Evolutionary conservation across 2,888 invertebrate species (phyloP), one percentile per base, ranked within the genome.

Genomic region (Caenorhabditis sulstoni): DNA sequence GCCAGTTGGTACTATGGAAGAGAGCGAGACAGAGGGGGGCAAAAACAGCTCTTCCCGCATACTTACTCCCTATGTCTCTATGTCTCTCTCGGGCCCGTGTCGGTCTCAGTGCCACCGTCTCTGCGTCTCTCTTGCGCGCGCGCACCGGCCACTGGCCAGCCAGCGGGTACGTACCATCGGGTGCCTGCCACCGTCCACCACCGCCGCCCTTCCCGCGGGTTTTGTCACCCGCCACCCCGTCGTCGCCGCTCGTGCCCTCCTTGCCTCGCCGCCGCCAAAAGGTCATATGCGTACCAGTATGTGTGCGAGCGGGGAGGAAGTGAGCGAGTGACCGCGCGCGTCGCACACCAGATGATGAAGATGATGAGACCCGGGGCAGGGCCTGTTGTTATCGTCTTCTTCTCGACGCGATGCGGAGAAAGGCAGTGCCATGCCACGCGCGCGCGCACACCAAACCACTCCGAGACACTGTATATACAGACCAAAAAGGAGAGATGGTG

Each of bases 91-190:
- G 16, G 16, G 9, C 16, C 3, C n/a, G 59, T 53, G 61, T 45
- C 53, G 45, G 59, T 61, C 58, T 59, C 52, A 49, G n/a, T 41
- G 14, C 50, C 57, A 20, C 57, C n/a, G 29, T 35, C 18, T 29
- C 67, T 67, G 47, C 67, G 67, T 50, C 57, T 67, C 57, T 39
- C 18, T 53, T n/a, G 22, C 29, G 16, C 20, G 18, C 39, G 39
- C 41, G 67, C 47, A 52, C 66, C 62, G 41, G 57, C 12, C 53
- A n/a, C 62, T 59, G 70, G 35, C 41, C 16, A 16, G 39, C n/a
- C 29, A 20, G 44, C 55, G 61, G 71, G 57, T 49, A 50, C 62
- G 71, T 71, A 71, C 71, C 71, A 71, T 71, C 47, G 55, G 71
- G 64, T 73, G 64, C 35, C 58, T 62, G 55, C 65, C 74, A 52